Conservation (phyloP, 1,140 invertebrate genomes). For the Drosophila ambigua region DNA sequence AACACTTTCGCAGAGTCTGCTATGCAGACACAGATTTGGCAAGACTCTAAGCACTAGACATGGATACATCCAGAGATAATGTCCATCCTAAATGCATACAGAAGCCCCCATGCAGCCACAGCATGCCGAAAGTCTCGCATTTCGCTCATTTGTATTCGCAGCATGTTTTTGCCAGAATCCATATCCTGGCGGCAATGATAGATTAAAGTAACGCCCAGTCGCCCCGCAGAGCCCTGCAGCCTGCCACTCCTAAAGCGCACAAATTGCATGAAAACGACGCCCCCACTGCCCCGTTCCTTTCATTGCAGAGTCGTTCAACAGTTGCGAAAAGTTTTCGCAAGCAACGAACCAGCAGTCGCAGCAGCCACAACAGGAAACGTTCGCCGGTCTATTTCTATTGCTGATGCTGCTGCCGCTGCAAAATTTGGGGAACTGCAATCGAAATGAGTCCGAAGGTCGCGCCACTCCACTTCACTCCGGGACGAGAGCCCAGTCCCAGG, state of each 20-base stretch:
- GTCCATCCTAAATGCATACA: background rate
- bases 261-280: constrained; percentile 50
- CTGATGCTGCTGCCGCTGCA: constrained; percentile 6
- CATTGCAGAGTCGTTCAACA: constrained; percentile 3
- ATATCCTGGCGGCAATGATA: constrained; percentile 54
- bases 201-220: constrained; percentile 65
- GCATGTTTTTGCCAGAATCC: constrained; percentile 37
- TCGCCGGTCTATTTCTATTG: constrained; percentile 21
- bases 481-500: background rate
- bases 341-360: constrained; percentile 4
- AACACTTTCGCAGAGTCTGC: background rate
- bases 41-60: too few relatives aligned
- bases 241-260: constrained; percentile 2
- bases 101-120: background rate
- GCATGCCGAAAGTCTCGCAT: background rate
- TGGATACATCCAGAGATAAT: background rate
- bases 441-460: constrained; percentile 40
- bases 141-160: constrained; percentile 39
- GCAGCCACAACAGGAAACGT: constrained; percentile 40
- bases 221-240: constrained; percentile 3
- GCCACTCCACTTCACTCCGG: too few relatives aligned
- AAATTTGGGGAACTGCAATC: constrained; percentile 42
- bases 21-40: too few relatives aligned
- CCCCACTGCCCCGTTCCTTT: background rate
- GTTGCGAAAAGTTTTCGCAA: constrained; percentile 18